phyloP scores from a whole-genome alignment of 2,888 invertebrate species.

The Mycalesis mineus region DNA sequence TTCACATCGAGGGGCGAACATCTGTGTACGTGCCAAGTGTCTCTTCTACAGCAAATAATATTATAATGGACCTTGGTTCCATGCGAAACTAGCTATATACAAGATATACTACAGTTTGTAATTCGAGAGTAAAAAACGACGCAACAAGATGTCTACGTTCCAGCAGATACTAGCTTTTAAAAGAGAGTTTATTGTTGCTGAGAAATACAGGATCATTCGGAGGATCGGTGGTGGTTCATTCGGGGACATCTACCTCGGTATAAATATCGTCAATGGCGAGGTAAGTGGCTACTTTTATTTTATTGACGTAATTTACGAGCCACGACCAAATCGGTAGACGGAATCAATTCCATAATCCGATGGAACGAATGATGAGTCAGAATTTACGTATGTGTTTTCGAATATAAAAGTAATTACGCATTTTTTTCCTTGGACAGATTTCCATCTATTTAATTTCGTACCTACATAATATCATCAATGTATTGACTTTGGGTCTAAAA shows the following conservation, averaged over 20 bases:
- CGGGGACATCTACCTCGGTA: conserved; percentile 99
- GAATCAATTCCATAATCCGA: background rate
- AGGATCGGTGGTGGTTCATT: conserved; percentile 99
- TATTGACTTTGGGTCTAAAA: too few relatives aligned
- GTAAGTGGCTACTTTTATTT: conserved; percentile 61
- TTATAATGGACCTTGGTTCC: conserved; percentile 28
- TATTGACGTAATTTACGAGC: background rate
- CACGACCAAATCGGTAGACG: background rate
- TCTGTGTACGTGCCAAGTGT: conserved; percentile 30
- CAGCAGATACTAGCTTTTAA: conserved; percentile 37
- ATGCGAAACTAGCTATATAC: conserved; percentile 23
- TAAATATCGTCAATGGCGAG: conserved; percentile 95
- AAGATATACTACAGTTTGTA: conserved; percentile 8
- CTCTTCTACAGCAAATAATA: conserved; percentile 24
- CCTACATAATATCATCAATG: too few relatives aligned
- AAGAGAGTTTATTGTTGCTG: conserved; percentile 72
- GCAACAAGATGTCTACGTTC: conserved; percentile 38
- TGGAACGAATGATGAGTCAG: background rate
- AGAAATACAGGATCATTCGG: conserved; percentile 95
- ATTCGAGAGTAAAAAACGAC: conserved; percentile 8
- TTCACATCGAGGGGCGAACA: conserved; percentile 26
- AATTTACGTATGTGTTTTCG: background rate
- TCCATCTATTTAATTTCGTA: background rate
- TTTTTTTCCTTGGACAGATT: background rate
- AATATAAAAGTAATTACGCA: background rate